Percentiles rank a stretch among this genome's conserved stretches.
Evolutionary conservation across 1,140 invertebrate species (phyloP).

Genomic region (Drosophila hydei): DNA sequence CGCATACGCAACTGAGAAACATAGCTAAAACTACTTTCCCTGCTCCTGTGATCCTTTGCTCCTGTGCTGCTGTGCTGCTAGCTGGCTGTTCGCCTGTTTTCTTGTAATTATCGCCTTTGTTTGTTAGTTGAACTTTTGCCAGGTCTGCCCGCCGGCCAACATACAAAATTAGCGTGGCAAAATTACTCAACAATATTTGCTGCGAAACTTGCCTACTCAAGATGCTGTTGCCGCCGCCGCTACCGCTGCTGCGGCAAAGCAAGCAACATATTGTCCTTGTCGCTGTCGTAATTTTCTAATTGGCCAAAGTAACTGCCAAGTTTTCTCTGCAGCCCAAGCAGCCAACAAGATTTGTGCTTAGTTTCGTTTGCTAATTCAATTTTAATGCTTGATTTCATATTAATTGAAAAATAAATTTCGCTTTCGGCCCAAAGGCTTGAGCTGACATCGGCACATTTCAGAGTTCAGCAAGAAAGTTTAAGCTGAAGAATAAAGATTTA

Average conservation of each 20-base stretch:
- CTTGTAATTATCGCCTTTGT: conserved; percentile 83
- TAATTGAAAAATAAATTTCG: conserved; percentile 77
- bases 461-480: not conserved
- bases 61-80: not conserved
- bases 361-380: conserved; percentile 81
- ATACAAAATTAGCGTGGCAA: conserved; percentile 78
- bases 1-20: conserved; percentile 58
- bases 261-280: conserved; percentile 79
- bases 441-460: not conserved
- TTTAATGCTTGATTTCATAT: conserved; percentile 84
- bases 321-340: conserved; percentile 38
- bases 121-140: conserved; percentile 78
- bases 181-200: conserved; percentile 81
- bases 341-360: conserved; percentile 51
- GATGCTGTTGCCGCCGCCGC: conserved; percentile 25
- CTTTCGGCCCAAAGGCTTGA: conserved; percentile 17
- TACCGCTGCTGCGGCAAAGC: conserved; percentile 24
- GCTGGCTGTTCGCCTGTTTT: conserved; percentile 57
- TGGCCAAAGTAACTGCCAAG: conserved; percentile 75
- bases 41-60: conserved; percentile 4
- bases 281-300: conserved; percentile 76
- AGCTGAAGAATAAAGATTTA: not conserved
- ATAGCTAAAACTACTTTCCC: conserved; percentile 43
- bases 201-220: conserved; percentile 39
- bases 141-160: conserved; percentile 73